Percentiles rank a stretch among this genome's conserved stretches.
These are phyloP conservation scores for Sternotherus odoratus DNA, from an alignment of 2,797 vertebrate species.

Conservation along the genomic window DNA sequence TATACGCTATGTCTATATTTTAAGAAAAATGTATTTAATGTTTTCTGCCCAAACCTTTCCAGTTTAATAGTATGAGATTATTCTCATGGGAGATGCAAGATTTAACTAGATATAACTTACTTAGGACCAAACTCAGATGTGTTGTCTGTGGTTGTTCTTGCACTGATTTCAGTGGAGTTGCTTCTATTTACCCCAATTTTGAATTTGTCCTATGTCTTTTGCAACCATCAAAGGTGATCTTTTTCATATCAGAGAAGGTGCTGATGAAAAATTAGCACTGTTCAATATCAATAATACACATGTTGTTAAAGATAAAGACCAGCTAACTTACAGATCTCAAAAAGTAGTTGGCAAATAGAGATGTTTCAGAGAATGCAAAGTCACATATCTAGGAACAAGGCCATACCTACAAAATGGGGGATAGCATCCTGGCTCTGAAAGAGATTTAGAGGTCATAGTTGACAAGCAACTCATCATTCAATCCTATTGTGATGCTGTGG, in stretches of 20 bases:
- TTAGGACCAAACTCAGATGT: neutral
- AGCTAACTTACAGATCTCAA: neutral
- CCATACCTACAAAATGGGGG: neutral
- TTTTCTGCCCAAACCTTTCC: neutral
- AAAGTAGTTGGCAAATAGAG: neutral
- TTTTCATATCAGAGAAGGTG: neutral
- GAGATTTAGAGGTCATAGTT: neutral
- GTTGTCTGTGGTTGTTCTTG: neutral
- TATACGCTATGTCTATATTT: rapidly evolving
- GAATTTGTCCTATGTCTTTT: neutral
- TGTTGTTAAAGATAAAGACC: neutral
- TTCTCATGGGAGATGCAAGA: neutral
- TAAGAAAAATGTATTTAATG: neutral
- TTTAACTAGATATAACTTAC: neutral
- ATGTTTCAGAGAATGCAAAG: neutral
- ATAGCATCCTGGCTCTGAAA: neutral
- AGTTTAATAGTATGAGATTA: neutral
- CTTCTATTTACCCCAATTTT: neutral
- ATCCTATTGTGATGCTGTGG: neutral
- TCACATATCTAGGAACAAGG: neutral
- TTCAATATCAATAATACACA: neutral
- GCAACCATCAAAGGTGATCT: neutral
- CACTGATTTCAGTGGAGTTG: neutral
- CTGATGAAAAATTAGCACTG: neutral
- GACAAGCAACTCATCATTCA: neutral